A percentile compares a stretch with the other conserved stretches of the same genome.
Conservation (phyloP, 2,797 vertebrate genomes). For the Clamator glandarius region DNA sequence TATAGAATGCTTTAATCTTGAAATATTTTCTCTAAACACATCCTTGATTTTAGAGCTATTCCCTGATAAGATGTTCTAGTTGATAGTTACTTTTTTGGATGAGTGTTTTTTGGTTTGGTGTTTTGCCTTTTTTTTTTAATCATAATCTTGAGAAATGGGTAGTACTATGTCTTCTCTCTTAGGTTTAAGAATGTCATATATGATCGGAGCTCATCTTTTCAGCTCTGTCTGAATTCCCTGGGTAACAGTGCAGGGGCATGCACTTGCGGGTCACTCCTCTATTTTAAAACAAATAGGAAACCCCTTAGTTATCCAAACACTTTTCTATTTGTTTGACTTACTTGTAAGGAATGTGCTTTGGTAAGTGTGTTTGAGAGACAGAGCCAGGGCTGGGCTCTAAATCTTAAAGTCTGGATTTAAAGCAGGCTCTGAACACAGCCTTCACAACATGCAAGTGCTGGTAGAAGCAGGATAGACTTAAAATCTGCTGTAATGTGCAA, state of each 20-base stretch:
- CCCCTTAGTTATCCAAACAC: not conserved
- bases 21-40: not conserved
- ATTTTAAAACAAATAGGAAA: not conserved
- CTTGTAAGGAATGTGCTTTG: slow-evolving; percentile 29
- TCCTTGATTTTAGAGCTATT: not conserved
- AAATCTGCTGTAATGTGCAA: not conserved
- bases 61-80: not conserved
- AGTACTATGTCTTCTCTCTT: not conserved
- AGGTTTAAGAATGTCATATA: accelerated
- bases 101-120: not conserved
- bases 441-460: not conserved
- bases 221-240: not conserved
- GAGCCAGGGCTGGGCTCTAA: not conserved
- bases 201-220: not conserved
- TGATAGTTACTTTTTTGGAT: not conserved
- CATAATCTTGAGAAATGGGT: not conserved
- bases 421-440: not conserved
- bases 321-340: slow-evolving; percentile 26
- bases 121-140: not conserved
- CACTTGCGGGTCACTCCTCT: not conserved
- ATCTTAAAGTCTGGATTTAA: not conserved
- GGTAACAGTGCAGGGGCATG: not conserved
- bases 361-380: slow-evolving; percentile 1
- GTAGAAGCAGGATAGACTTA: not conserved
- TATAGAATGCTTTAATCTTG: not conserved